Evolutionary conservation across 1,140 invertebrate genomes (phyloP).

Genomic region (Lepidurus apus): DNA sequence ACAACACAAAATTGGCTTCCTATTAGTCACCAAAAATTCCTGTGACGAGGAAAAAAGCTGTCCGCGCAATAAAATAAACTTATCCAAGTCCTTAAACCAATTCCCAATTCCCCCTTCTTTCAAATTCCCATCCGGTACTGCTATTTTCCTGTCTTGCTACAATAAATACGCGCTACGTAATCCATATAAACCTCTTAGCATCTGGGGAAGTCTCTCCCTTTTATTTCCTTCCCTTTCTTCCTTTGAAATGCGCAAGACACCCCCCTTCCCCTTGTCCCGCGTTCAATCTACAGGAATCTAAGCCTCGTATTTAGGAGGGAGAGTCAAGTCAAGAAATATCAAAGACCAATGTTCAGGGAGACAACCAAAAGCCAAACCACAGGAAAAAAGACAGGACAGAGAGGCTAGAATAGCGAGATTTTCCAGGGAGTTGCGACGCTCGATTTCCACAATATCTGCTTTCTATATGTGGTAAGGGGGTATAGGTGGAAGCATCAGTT

Average conservation of each 20-base stretch:
- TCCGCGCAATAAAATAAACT: background rate
- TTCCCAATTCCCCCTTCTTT: background rate
- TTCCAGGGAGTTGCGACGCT: background rate
- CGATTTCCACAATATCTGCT: background rate
- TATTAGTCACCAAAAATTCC: background rate
- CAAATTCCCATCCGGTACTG: background rate
- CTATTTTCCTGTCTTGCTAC: background rate
- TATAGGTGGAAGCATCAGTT: background rate
- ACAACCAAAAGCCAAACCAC: background rate
- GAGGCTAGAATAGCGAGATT: background rate
- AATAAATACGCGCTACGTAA: background rate
- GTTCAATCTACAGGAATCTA: conserved; percentile 14
- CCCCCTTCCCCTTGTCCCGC: background rate
- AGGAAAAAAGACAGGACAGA: background rate
- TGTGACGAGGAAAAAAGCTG: background rate
- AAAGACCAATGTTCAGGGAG: background rate
- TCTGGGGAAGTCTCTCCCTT: background rate
- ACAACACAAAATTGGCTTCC: background rate
- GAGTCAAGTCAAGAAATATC: conserved; percentile 14
- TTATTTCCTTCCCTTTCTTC: background rate
- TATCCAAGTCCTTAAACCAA: background rate
- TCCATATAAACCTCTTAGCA: background rate
- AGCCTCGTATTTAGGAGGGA: conserved; percentile 3
- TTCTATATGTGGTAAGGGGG: background rate
- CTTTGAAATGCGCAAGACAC: conserved; percentile 2